Evolutionary conservation across 2,888 invertebrate genomes (phyloP), one percentile per base, ranked within the genome.

Genomic region (Cylindroiulus punctatus): DNA sequence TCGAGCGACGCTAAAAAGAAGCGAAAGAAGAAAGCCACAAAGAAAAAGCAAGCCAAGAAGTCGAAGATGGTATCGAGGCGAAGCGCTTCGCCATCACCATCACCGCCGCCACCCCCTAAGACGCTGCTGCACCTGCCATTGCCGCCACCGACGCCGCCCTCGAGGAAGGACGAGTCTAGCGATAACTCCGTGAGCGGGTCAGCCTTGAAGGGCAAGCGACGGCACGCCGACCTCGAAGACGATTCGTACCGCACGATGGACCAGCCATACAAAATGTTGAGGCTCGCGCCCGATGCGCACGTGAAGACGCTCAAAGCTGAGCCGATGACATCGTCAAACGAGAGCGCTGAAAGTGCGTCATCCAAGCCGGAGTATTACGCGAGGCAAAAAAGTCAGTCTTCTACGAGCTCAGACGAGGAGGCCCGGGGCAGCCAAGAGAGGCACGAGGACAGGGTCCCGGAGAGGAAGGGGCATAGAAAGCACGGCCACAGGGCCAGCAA

Each of bases 21-120:
- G 7, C 65, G 57, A 36, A 36, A 82, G 82, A 85, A 36, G 76
- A 85, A 85, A 65, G n/a, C 8, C 19, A 5, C 22, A 7, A 84
- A 84, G 84, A 52, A 84, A 26, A 84, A 52, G 52, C 84, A 32
- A 47, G 4, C n/a, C 82, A 86, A 82, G 57, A 86, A 57, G 40
- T 8, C 26, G 7, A 82, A 65, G 26, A 22, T n/a, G 22, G 5
- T 26, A 8, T 2, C n/a, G 65, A 65, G 10, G 26, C 22, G 26
- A 19, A 85, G 44, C 10, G 19, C 19, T 42, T 47, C 86, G 14
- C 81, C 86, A 7, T 40, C 86, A 5, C 86, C 86, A 19, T 81
- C 82, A 30, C 86, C 81, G 12, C 52, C 52, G 26, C 86, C 81
- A 22, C 52, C 86, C 22, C 81, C 82, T 26, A 86, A 44, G 36